phyloP scores from a whole-genome alignment of 2,888 invertebrate species.

The Aleiodes leptofemur region DNA sequence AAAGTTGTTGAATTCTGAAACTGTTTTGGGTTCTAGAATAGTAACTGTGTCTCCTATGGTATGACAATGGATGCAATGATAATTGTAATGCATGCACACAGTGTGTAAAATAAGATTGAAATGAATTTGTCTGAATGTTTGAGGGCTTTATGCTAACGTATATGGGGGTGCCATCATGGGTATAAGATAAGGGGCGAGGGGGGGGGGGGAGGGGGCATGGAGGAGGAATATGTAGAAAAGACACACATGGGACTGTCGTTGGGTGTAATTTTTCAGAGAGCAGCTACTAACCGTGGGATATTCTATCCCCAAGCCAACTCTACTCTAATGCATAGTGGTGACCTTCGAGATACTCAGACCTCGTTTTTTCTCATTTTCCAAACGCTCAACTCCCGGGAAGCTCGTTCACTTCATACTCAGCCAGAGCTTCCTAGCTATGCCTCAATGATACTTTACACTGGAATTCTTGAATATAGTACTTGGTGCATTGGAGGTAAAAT shows the following conservation, averaged over 20 bases:
- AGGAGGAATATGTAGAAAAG: neutral
- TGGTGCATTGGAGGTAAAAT: neutral
- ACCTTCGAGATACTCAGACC: conserved; percentile 50
- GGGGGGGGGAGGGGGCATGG: neutral
- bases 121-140: conserved; percentile 7
- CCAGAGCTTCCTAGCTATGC: neutral
- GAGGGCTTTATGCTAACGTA: neutral
- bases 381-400: neutral
- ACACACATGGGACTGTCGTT: conserved; percentile 16
- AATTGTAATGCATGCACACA: conserved; percentile 1
- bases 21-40: conserved; percentile 1
- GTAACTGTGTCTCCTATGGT: neutral
- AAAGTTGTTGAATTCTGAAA: conserved; percentile 29
- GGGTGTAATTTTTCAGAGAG: conserved; percentile 7
- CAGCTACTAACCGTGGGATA: conserved; percentile 23
- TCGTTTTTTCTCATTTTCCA: conserved; percentile 54
- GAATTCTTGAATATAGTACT: neutral
- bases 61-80: conserved; percentile 16
- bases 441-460: conserved; percentile 6
- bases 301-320: conserved; percentile 28
- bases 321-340: conserved; percentile 49
- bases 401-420: conserved; percentile 2
- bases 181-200: neutral
- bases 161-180: conserved; percentile 23
- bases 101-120: conserved; percentile 12